Base-by-base conservation (phyloP, 2,113 vertebrate genomes). In the Ivindomyrus marchei region DNA sequence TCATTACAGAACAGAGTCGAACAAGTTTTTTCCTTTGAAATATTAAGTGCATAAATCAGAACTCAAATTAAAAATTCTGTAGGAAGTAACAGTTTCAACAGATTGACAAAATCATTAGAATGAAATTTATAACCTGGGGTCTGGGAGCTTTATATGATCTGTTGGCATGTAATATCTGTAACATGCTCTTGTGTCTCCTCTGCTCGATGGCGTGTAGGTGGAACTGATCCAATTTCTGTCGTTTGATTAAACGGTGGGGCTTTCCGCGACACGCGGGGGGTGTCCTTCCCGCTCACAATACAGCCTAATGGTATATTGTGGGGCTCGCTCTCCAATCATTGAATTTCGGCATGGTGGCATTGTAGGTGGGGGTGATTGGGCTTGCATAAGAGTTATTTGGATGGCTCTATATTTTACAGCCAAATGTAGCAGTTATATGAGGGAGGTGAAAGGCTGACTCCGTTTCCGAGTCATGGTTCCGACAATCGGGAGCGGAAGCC, bases 1-100 rank as follows among this genome's bases (percentile, higher is more conserved):
- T 96, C 96, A 94, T 96, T 96, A 96, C 95, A 95, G 96, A 94
- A 92, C 94, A 95, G 95, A 97, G 95, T 96, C 96, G 95, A 95
- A 97, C 94, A 95, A 96, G 97, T 97, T 95, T 94, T 94, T 94
- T 95, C 95, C 92, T 96, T 96, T 96, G 97, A 97, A 97, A 97
- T 97, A 98, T 98, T 97, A 98, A 98, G 98, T 96, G 94, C 95
- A 98, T 98, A 97, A 98, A 98, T 98, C 97, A 98, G 95, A 95
- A 95, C 94, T 97, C 96, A 95, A 95, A 95, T 95, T 95, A 89
- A 92, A 89, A 90, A 92, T 96, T 96, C 95, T 95, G 94, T 93
- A 94, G 92, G 93, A 96, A 94, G 92, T 94, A 94, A 95, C 95
- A 94, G 94, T 95, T 96, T 97, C 95, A 94, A 95, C 93, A 94